Evolutionary conservation across 2,888 invertebrate species (phyloP), one percentile per base, ranked within the genome.

Genomic region (Spialia ferax): DNA sequence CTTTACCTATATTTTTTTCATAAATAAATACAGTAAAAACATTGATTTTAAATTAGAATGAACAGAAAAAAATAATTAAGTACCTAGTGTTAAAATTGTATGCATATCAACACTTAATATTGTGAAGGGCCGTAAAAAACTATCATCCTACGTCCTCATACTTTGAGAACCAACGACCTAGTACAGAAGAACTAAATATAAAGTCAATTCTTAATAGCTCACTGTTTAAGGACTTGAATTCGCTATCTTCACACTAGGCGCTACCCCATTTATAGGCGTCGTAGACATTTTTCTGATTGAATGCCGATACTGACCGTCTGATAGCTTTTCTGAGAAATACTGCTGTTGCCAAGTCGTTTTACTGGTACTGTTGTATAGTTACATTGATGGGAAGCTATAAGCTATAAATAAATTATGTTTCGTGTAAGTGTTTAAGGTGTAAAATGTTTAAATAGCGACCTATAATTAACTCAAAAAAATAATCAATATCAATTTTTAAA

Each of bases 261-360:
- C 65, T 42, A 54, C 26, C 8, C 59, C 59, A 42, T 60, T 69
- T 64, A 64, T 60, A 61, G 61, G 22, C 38, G 54, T 61, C 35
- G 63, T 64, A 55, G 60, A 66, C 52, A 66, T 66, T 66, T 66
- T 62, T 67, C 55, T 55, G 67, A 67, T 61, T 62, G 61, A 61
- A 67, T 55, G 23, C 48, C 45, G 55, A 67, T 56, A 57, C 50
- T 45, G 48, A 55, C 29, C 54, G 55, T 55, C 55, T 42, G 63
- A 67, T 66, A 50, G 65, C 38, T 65, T 54, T 60, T 59, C 59
- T 60, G 13, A 59, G 65, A 67, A 67, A 45, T 48, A 59, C n/a
- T 45, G 13, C 54, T 54, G 55, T 48, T 45, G 26, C 59, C 42
- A 42, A 20, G 32, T 20, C 32, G 50, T 64, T 52, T 35, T 57